Percentiles rank a stretch among this genome's conserved stretches.
Conservation (phyloP, 1,140 invertebrate genomes). For the Drosophila nebulosa region DNA sequence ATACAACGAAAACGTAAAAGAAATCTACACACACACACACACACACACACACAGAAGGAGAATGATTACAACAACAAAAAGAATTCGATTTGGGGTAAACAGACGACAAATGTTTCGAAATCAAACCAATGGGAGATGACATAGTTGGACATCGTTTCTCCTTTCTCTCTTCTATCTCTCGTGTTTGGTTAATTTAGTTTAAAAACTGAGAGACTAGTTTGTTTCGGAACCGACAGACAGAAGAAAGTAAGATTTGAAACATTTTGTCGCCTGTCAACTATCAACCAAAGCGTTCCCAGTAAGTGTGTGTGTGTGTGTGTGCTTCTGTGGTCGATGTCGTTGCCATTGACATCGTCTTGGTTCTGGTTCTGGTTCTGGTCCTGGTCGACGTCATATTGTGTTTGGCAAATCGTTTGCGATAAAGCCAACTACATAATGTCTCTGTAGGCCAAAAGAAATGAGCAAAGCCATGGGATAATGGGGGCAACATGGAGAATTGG, state of each 20-base stretch:
- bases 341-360: conserved; percentile 43
- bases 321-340: conserved; percentile 46
- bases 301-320: background rate
- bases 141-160: too few species aligned
- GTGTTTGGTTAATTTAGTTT: too few species aligned
- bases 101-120: background rate
- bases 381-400: conserved; percentile 67
- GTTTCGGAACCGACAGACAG: too few species aligned
- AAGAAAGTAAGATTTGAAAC: too few species aligned
- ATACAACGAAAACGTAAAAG: too few species aligned
- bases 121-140: too few species aligned
- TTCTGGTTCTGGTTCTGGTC: conserved; percentile 28
- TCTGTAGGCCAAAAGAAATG: conserved; percentile 47
- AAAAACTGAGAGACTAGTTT: too few species aligned
- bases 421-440: conserved; percentile 78
- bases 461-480: background rate
- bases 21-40: background rate
- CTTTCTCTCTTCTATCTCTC: too few species aligned
- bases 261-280: conserved; percentile 53
- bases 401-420: conserved; percentile 77
- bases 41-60: background rate
- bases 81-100: background rate
- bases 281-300: background rate
- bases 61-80: background rate
- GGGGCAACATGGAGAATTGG: background rate